Percentiles rank a stretch among this genome's conserved stretches.
Conservation (phyloP, 2,113 vertebrate species). For the Lepisosteus osseus region DNA sequence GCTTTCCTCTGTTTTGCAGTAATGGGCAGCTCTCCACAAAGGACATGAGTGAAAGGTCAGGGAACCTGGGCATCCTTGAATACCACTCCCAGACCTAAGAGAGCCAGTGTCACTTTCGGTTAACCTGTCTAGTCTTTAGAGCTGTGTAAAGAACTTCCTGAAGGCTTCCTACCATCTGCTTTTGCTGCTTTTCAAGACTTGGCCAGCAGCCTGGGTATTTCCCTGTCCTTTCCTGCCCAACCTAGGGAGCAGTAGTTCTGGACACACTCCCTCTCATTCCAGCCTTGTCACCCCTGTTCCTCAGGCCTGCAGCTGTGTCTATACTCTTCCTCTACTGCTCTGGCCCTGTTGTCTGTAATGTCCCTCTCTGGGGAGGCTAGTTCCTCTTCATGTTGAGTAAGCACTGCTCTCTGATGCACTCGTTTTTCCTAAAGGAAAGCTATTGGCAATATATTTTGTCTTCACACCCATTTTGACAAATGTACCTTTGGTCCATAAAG, state of each 20-base stretch:
- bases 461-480: constrained; percentile 78
- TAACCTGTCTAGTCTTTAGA: constrained; percentile 51
- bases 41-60: constrained; percentile 40
- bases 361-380: constrained; percentile 59
- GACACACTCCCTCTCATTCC: constrained; percentile 66
- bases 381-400: constrained; percentile 66
- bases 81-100: constrained; percentile 53
- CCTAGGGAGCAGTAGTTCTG: constrained; percentile 59
- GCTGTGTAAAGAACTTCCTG: constrained; percentile 63
- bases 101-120: constrained; percentile 48
- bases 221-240: constrained; percentile 71
- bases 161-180: constrained; percentile 77
- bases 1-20: constrained; percentile 10
- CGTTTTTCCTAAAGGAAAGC: constrained; percentile 74
- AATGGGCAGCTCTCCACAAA: constrained; percentile 26
- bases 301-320: constrained; percentile 55
- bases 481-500: constrained; percentile 52
- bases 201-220: constrained; percentile 72
- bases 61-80: constrained; percentile 34
- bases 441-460: constrained; percentile 74
- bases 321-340: constrained; percentile 57
- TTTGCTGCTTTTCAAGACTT: constrained; percentile 69
- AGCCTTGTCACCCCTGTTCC: constrained; percentile 57
- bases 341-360: constrained; percentile 64
- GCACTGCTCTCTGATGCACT: constrained; percentile 54